Conservation (phyloP, 2,888 invertebrate species). For the Blastobasis adustella region DNA sequence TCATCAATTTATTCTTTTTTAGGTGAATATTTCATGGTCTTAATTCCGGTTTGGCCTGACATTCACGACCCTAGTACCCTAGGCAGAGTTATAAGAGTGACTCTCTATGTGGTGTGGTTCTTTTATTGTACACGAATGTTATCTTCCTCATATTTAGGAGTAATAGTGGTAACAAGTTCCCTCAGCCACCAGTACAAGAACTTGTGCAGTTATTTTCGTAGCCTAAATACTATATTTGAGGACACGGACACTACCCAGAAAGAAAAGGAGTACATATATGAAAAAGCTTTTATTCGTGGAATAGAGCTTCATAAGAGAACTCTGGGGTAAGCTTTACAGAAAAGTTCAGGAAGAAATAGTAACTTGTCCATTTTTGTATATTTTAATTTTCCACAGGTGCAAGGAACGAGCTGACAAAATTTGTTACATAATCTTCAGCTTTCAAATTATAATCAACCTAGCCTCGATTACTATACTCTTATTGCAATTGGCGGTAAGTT, state of each 20-base stretch:
- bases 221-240: too few relatives aligned
- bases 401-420: slow-evolving; percentile 10
- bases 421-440: slow-evolving; percentile 24
- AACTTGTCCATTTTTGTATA: neutral
- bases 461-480: slow-evolving; percentile 22
- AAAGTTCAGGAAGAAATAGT: neutral
- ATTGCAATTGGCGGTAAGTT: slow-evolving; percentile 20
- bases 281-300: slow-evolving; percentile 33
- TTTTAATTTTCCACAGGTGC: slow-evolving; percentile 26
- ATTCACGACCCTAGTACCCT: too few relatives aligned
- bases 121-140: too few relatives aligned
- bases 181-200: too few relatives aligned
- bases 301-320: slow-evolving; percentile 38
- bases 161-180: too few relatives aligned
- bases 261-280: slow-evolving; percentile 34
- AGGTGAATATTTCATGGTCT: too few relatives aligned
- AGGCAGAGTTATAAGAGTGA: too few relatives aligned
- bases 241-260: slow-evolving; percentile 12
- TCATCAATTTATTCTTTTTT: too few relatives aligned
- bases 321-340: slow-evolving; percentile 25
- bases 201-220: too few relatives aligned
- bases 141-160: slow-evolving; percentile 5
- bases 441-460: slow-evolving; percentile 27
- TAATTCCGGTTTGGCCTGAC: too few relatives aligned
- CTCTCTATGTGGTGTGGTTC: too few relatives aligned